Conservation (phyloP, 2,797 vertebrate species). For the Molothrus aeneus region DNA sequence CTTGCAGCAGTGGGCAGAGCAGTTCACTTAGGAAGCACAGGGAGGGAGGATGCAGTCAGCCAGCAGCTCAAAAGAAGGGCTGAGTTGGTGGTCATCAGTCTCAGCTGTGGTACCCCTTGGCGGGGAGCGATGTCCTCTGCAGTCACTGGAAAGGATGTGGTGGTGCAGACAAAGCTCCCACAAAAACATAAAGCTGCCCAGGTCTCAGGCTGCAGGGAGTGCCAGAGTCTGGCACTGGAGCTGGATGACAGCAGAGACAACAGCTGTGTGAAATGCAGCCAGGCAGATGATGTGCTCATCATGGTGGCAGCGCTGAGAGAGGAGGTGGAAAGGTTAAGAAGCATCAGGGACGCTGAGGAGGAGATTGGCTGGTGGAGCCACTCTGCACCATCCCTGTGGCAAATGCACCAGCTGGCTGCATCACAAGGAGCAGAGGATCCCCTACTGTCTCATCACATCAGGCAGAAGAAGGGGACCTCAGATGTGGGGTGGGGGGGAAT, state of each 20-base stretch:
- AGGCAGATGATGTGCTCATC: background rate
- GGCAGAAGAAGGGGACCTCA: background rate
- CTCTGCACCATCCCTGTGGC: background rate
- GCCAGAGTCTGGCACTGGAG: background rate
- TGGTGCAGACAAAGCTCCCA: background rate
- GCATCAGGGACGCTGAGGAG: background rate
- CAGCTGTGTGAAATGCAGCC: background rate
- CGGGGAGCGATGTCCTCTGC: background rate
- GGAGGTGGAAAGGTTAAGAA: background rate
- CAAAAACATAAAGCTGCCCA: background rate
- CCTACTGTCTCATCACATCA: background rate
- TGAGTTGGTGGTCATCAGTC: background rate
- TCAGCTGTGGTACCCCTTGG: background rate
- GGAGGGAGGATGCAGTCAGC: background rate
- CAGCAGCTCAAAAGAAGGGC: background rate
- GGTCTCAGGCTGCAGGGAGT: background rate
- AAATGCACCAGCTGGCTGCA: background rate
- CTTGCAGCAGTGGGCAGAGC: background rate
- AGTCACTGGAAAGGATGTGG: background rate
- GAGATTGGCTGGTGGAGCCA: background rate
- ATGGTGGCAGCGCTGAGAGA: background rate
- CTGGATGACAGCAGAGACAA: background rate
- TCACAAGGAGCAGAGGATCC: background rate
- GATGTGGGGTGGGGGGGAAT: background rate
- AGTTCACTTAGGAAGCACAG: background rate